These are phyloP conservation scores for Drosophila kokeensis DNA, from an alignment of 2,888 invertebrate species.

Conservation along the genomic window DNA sequence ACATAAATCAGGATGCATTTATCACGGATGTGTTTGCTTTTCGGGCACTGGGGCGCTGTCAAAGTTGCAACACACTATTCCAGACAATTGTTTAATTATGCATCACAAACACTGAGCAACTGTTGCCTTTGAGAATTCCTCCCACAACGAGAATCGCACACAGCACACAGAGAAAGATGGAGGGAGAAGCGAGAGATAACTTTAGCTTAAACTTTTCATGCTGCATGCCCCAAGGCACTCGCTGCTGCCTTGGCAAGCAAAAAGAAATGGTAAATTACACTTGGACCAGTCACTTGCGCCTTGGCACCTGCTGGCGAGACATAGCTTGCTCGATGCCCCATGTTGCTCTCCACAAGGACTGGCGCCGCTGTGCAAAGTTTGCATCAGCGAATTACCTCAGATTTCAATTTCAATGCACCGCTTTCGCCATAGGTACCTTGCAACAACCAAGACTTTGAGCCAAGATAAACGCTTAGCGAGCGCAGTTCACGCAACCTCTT, in stretches of 20 bases:
- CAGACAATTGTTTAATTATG: constrained; percentile 73
- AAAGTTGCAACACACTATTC: constrained; percentile 59
- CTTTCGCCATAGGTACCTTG: constrained; percentile 44
- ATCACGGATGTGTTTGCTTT: constrained; percentile 18
- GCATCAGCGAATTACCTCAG: constrained; percentile 54
- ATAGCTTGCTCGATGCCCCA: constrained; percentile 31
- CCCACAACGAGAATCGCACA: constrained; percentile 6
- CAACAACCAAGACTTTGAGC: constrained; percentile 49
- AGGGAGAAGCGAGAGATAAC: constrained; percentile 10
- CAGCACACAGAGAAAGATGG: background rate
- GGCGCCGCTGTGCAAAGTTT: constrained; percentile 51
- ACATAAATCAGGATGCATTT: constrained; percentile 10
- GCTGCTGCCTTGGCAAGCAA: constrained; percentile 39
- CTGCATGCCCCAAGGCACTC: constrained; percentile 16
- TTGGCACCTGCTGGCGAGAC: constrained; percentile 34
- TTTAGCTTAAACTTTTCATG: constrained; percentile 53
- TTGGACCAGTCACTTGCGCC: constrained; percentile 48
- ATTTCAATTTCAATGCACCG: constrained; percentile 68
- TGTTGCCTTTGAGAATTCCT: constrained; percentile 40
- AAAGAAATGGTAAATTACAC: constrained; percentile 74
- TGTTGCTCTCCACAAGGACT: constrained; percentile 18
- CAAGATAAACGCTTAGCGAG: constrained; percentile 36
- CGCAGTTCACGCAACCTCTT: constrained; percentile 37
- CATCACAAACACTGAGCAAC: constrained; percentile 61
- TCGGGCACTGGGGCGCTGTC: constrained; percentile 7